A percentile compares a stretch with the other conserved stretches of the same genome.
These are phyloP conservation scores for Rhynchonycteris naso DNA, from an alignment of 2,797 vertebrate genomes.

Conservation along the genomic window DNA sequence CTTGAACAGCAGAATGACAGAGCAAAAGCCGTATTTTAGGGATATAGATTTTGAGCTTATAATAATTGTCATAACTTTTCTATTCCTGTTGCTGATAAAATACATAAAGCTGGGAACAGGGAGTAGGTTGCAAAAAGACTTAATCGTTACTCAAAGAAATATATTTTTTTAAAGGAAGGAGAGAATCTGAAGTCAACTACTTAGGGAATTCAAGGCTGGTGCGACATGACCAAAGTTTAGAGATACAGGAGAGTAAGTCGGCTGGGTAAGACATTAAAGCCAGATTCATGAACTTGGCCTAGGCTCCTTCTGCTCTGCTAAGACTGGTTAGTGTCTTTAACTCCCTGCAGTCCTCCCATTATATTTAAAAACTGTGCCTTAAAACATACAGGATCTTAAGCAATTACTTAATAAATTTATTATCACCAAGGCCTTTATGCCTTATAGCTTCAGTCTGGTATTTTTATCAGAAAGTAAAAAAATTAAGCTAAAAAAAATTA, in stretches of 20 bases:
- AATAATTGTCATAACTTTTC: constrained; percentile 30
- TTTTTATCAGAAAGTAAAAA: constrained; percentile 4
- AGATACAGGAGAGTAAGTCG: not conserved
- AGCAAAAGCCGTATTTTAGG: constrained; percentile 34
- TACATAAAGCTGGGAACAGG: not conserved
- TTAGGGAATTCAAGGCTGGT: constrained; percentile 18
- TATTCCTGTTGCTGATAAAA: constrained; percentile 40
- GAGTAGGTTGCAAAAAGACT: not conserved
- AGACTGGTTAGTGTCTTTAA: not conserved
- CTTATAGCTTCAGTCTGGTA: not conserved
- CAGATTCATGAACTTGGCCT: not conserved
- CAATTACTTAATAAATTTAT: not conserved
- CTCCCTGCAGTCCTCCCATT: not conserved
- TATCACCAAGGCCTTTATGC: not conserved
- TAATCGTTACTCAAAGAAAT: constrained; percentile 16
- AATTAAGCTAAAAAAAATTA: not conserved
- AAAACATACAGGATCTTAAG: not conserved
- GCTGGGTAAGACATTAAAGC: not conserved
- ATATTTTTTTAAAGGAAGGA: not conserved
- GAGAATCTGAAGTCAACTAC: not conserved
- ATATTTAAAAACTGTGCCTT: not conserved
- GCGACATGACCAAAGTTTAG: not conserved
- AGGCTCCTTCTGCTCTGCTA: not conserved
- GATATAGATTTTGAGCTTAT: not conserved
- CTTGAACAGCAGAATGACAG: not conserved